Conservation (phyloP, 2,797 vertebrate genomes). For the Brachyrhaphis roseni region DNA sequence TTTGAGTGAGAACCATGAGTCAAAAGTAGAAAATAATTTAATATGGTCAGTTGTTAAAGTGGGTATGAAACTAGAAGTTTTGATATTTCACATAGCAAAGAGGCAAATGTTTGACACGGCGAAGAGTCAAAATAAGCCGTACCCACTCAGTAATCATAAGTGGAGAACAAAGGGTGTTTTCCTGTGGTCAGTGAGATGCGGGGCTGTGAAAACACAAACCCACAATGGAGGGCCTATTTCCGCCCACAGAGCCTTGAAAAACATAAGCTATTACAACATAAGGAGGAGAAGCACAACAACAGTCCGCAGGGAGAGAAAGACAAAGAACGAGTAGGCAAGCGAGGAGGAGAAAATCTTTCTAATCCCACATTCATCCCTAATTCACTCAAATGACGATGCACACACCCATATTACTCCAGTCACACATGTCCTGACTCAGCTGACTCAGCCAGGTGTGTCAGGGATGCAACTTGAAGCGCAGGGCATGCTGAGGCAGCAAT, state of each 20-base stretch:
- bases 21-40: neutral
- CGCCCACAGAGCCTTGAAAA: conserved; percentile 37
- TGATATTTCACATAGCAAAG: neutral
- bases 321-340: conserved; percentile 14
- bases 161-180: conserved; percentile 19
- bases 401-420: conserved; percentile 41
- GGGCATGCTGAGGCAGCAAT: conserved; percentile 60
- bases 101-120: neutral
- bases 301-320: conserved; percentile 11
- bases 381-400: conserved; percentile 31
- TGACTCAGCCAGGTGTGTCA: conserved; percentile 72
- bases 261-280: conserved; percentile 22
- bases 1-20: neutral
- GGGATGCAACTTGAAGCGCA: conserved; percentile 37
- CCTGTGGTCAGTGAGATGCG: conserved; percentile 30
- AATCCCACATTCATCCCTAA: conserved; percentile 29
- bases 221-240: conserved; percentile 31
- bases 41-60: neutral
- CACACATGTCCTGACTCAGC: conserved; percentile 54
- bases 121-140: neutral
- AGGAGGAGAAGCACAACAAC: conserved; percentile 27
- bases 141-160: neutral
- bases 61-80: neutral
- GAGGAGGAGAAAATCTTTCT: conserved; percentile 21
- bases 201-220: conserved; percentile 45